phyloP scores from a whole-genome alignment of 2,113 vertebrate genomes.

The Phylloscopus whistleri region DNA sequence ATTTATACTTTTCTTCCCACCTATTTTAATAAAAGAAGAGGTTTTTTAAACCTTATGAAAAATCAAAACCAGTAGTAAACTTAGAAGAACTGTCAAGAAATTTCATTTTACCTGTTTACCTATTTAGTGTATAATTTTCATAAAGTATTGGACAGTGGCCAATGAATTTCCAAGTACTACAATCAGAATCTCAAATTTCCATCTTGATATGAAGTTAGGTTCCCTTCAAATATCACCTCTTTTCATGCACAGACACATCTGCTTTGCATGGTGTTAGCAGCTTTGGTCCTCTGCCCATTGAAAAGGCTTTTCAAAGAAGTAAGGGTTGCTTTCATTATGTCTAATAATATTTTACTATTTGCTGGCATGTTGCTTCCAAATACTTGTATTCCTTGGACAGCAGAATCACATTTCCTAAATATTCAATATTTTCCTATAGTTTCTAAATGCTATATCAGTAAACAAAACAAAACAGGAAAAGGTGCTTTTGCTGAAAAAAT shows the following conservation, averaged over 20 bases:
- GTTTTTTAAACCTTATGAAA: not conserved
- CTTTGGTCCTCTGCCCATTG: not conserved
- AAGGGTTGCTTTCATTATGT: not conserved
- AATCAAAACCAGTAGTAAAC: not conserved
- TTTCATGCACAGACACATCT: not conserved
- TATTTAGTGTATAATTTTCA: not conserved
- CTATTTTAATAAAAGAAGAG: not conserved
- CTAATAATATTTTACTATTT: not conserved
- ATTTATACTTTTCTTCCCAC: not conserved
- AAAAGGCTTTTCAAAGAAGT: not conserved
- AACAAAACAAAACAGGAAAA: not conserved
- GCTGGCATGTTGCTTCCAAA: not conserved
- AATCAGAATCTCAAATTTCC: not conserved
- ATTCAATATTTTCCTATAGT: not conserved
- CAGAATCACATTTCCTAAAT: not conserved
- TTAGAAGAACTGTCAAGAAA: not conserved
- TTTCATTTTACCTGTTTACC: not conserved
- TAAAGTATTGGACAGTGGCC: not conserved
- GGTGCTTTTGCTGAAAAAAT: not conserved
- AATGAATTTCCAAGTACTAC: not conserved
- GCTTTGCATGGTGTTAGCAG: not conserved
- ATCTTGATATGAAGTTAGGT: not conserved
- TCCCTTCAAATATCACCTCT: not conserved
- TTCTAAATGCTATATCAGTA: not conserved
- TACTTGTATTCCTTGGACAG: not conserved